Conservation (phyloP, 1,140 invertebrate genomes). For the Bradynema listronoti region DNA sequence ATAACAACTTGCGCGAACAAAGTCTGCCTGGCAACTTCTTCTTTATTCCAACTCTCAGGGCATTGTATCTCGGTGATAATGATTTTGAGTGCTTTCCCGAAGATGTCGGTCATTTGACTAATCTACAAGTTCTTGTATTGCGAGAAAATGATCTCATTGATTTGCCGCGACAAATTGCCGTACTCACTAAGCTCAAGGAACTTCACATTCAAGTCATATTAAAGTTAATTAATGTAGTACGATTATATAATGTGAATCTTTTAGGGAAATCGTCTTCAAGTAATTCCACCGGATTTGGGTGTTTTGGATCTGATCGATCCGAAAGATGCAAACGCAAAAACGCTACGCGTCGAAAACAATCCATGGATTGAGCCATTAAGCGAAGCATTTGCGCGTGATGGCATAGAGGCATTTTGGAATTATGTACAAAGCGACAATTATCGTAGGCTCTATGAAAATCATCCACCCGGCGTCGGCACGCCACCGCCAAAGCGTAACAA, state of each 20-base stretch:
- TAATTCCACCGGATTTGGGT: conserved; percentile 77
- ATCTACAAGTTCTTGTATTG: conserved; percentile 88
- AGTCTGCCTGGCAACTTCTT: conserved; percentile 96
- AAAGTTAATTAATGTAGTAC: neutral
- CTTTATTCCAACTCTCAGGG: conserved; percentile 84
- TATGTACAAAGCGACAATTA: conserved; percentile 56
- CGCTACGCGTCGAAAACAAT: conserved; percentile 92
- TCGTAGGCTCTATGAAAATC: conserved; percentile 43
- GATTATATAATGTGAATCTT: conserved; percentile 6
- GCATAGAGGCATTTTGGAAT: conserved; percentile 46
- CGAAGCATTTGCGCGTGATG: conserved; percentile 83
- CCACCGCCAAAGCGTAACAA: conserved; percentile 56
- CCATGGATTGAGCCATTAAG: conserved; percentile 93
- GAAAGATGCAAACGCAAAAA: conserved; percentile 67
- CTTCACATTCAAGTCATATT: conserved; percentile 67
- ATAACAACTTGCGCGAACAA: conserved; percentile 93
- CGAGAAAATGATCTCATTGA: conserved; percentile 89
- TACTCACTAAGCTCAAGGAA: conserved; percentile 74
- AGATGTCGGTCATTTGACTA: conserved; percentile 85
- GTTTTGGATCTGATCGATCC: conserved; percentile 78
- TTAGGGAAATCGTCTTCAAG: conserved; percentile 83
- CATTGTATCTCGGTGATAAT: conserved; percentile 88
- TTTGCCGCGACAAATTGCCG: conserved; percentile 84
- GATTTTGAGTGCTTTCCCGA: conserved; percentile 60
- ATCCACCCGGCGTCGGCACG: conserved; percentile 41